These are phyloP conservation scores for Hypotaenidia philippensis DNA, from an alignment of 2,797 vertebrate genomes.

Conservation along the genomic window DNA sequence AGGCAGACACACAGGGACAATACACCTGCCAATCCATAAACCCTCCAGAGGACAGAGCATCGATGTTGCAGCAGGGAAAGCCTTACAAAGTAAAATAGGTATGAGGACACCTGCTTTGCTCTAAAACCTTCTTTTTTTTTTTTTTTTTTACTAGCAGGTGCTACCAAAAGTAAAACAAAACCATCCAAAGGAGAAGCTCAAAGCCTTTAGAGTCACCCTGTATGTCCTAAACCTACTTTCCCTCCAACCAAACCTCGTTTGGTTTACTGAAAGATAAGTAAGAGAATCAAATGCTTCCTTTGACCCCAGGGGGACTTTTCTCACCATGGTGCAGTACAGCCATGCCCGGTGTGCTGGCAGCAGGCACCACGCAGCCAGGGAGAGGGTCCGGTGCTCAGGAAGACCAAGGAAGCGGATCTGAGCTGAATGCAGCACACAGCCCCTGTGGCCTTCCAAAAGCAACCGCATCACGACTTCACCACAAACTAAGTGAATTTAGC, in stretches of 20 bases:
- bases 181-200: not conserved
- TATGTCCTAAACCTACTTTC: not conserved
- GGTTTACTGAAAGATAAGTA: not conserved
- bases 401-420: not conserved
- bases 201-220: not conserved
- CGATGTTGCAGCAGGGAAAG: not conserved
- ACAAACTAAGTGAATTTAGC: not conserved
- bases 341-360: fast-evolving
- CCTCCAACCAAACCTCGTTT: not conserved
- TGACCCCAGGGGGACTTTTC: not conserved
- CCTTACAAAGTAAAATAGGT: not conserved
- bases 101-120: not conserved
- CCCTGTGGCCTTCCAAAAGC: not conserved
- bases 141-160: not conserved
- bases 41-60: fast-evolving
- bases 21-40: not conserved
- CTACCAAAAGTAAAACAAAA: not conserved
- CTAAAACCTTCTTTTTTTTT: not conserved
- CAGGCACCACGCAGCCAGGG: not conserved
- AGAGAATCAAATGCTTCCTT: not conserved
- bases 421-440: fast-evolving
- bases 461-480: not conserved
- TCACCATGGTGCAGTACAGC: fast-evolving
- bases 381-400: not conserved
- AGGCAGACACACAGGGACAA: fast-evolving